Base-by-base conservation (phyloP, 30 jellyfish, hydroid and myxozoan species). In the Aurelia sp. region DNA sequence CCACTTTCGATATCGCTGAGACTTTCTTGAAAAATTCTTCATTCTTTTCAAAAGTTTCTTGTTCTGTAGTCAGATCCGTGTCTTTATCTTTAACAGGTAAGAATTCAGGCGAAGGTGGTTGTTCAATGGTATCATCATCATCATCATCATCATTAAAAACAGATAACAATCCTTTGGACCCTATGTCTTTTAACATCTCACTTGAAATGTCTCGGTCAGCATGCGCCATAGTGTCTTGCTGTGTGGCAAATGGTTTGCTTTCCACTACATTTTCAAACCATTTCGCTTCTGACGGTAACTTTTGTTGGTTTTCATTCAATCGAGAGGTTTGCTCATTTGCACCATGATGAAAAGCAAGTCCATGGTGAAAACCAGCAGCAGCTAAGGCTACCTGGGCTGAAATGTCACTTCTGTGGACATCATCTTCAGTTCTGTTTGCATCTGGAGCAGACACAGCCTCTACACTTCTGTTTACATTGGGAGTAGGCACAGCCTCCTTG, bases 81-180 rank as follows among this genome's bases (percentile, higher is more conserved):
- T 78, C 89, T 59, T 48, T 55, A 52, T 71, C 92, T 72, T 60
- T 83, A 63, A 52, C 74, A 44, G 85, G 85, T 61, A 83, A 69
- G 63, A 83, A 83, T 65, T 83, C 92, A 15, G 92, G 92, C 31
- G 92, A 83, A 10, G 86, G 92, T 17, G 92, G 86, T 59, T 41
- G 63, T 53, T 83, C 92, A 3, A 71, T 19, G 73, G 2, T 18
- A 20, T 66, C 85, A 48, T 20, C 8, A 16, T 57, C 67, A 27
- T 57, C 67, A 27, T 27, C 33, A 27, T 27, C 33, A 44, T 44
- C 9, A 44, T 9, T 44, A 44, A 44, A 44, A 13, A 44, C 55
- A 8, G 55, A 44, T 8, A 44, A 44, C 55, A 44, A 44, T 5
- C 55, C 55, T 44, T 44, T 44, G 55, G 55, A 3, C 1, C 15